Conservation (phyloP, 1,140 invertebrate genomes). For the Anoplophora glabripennis region DNA sequence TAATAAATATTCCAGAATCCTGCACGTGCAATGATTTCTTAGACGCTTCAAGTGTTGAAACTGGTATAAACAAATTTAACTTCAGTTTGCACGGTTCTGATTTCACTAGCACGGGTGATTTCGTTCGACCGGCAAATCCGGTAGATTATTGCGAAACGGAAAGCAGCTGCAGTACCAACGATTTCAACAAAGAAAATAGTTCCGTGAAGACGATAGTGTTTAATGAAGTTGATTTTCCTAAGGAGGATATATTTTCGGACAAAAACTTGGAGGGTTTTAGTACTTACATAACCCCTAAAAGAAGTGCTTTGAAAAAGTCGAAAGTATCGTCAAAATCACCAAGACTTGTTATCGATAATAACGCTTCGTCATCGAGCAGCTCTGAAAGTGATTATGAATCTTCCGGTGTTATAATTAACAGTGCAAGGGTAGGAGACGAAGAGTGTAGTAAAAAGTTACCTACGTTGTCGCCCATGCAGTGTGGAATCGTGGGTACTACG, state of each 20-base stretch:
- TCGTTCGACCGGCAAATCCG: slow-evolving; percentile 22
- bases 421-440: not conserved
- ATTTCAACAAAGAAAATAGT: slow-evolving; percentile 20
- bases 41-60: slow-evolving; percentile 13
- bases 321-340: slow-evolving; percentile 2
- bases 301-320: slow-evolving; percentile 15
- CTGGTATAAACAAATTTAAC: slow-evolving; percentile 30
- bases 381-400: slow-evolving; percentile 39
- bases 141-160: slow-evolving; percentile 38
- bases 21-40: slow-evolving; percentile 37
- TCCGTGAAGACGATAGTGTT: slow-evolving; percentile 35
- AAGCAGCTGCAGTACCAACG: slow-evolving; percentile 39
- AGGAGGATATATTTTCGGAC: slow-evolving; percentile 34
- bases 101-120: slow-evolving; percentile 27
- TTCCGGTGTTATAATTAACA: not conserved
- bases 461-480: not conserved
- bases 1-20: slow-evolving; percentile 27
- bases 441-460: not conserved
- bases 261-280: slow-evolving; percentile 36
- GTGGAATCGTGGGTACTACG: no score
- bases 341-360: not conserved
- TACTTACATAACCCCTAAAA: slow-evolving; percentile 34
- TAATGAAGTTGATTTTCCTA: slow-evolving; percentile 40
- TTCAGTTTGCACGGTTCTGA: slow-evolving; percentile 39
- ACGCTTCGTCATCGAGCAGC: slow-evolving; percentile 25